Conservation (phyloP, 23 tunicate species). For the Pegea sp. region DNA sequence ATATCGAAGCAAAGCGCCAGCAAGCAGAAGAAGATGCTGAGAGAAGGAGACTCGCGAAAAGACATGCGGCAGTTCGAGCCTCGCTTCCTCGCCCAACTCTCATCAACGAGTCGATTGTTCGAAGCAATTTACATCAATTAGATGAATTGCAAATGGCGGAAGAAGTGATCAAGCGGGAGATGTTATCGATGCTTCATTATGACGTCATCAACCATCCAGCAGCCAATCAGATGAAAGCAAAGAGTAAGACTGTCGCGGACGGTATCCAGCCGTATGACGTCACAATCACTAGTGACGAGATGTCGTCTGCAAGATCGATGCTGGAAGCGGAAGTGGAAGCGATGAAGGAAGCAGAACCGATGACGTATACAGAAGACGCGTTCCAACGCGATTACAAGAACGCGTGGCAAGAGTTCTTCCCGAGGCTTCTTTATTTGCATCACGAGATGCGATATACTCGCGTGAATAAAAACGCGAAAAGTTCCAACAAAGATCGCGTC, state of each 20-base stretch:
- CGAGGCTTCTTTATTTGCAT: no score
- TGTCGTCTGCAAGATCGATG: constrained; percentile 27
- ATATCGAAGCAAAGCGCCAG: constrained; percentile 37
- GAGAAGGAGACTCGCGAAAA: constrained; percentile 23
- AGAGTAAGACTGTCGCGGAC: constrained; percentile 14
- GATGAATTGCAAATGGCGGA: constrained; percentile 73
- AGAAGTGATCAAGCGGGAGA: constrained; percentile 84
- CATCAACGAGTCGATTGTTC: constrained; percentile 56
- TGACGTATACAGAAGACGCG: no score
- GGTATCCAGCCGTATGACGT: constrained; percentile 35
- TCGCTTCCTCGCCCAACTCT: constrained; percentile 76
- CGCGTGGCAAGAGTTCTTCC: no score
- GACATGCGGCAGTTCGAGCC: constrained; percentile 49
- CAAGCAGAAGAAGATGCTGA: constrained; percentile 11
- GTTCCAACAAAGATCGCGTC: constrained; percentile 85
- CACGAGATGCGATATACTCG: constrained; percentile 87
- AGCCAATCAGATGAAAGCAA: constrained; percentile 71
- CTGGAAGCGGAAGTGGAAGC: constrained; percentile 43
- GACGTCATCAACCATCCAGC: constrained; percentile 83
- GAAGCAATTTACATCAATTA: constrained; percentile 22
- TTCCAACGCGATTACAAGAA: no score
- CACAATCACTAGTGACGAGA: constrained; percentile 41
- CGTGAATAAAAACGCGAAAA: no score
- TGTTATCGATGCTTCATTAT: constrained; percentile 87
- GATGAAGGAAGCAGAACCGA: constrained; percentile 47